Evolutionary conservation across 2,888 invertebrate genomes (phyloP).

Genomic region (Agapetus fuscipes): DNA sequence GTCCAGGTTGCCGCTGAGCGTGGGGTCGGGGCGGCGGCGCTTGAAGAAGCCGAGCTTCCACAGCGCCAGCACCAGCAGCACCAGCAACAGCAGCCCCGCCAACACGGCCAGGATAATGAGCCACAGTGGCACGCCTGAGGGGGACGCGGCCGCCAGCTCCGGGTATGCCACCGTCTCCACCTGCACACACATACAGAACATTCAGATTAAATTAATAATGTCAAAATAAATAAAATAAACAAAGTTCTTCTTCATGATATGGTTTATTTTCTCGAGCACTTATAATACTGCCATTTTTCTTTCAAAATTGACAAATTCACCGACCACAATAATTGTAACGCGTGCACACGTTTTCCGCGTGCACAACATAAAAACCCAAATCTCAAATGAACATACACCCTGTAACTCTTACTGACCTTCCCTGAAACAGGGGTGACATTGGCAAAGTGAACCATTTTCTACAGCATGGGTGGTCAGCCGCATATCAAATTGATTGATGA

Average conservation of each 20-base stretch:
- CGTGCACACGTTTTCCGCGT: too few species aligned
- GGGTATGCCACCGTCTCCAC: constrained; percentile 79
- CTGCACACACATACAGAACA: constrained; percentile 36
- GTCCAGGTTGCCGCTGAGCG: constrained; percentile 68
- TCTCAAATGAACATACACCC: too few species aligned
- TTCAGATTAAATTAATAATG: constrained; percentile 5
- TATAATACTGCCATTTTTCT: too few species aligned
- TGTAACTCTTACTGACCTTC: too few species aligned
- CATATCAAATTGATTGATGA: constrained; percentile 1
- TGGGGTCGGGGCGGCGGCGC: constrained; percentile 73
- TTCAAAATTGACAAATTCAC: too few species aligned
- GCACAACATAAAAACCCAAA: too few species aligned
- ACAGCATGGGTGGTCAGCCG: too few species aligned
- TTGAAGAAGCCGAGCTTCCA: constrained; percentile 91
- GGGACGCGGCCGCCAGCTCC: constrained; percentile 64
- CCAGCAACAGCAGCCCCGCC: constrained; percentile 72
- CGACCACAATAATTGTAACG: too few species aligned
- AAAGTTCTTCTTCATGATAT: too few species aligned
- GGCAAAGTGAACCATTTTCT: too few species aligned
- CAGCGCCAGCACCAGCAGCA: constrained; percentile 67
- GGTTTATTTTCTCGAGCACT: too few species aligned
- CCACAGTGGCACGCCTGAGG: constrained; percentile 73
- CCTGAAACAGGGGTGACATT: too few species aligned
- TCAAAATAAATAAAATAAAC: constrained; percentile 1
- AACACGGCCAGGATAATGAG: constrained; percentile 77